Evolutionary conservation across 2,888 invertebrate species (phyloP), one percentile per base, ranked within the genome.

Genomic region (Meiosimyza decipiens): DNA sequence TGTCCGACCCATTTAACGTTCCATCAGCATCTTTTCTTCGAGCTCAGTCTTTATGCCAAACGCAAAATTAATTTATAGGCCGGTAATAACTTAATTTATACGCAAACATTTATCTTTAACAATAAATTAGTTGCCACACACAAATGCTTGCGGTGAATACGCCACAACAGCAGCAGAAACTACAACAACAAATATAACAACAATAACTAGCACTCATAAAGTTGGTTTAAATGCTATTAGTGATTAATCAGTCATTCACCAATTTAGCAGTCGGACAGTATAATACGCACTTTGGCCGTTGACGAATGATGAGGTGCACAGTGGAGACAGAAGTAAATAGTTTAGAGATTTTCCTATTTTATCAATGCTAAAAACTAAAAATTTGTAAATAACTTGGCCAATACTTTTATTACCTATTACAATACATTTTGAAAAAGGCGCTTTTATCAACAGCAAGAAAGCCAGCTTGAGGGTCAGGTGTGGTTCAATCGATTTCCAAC

Each of bases 81-180:
- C 18, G 62, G 62, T 62, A 62, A 40, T 70, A 62, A 70, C 62
- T 70, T 70, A n/a, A 70, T 70, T 70, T n/a, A 62, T 62, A 40
- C 15, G 62, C 51, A 33, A 16, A 62, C 52, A 55, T 70, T 52
- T 62, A 70, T 70, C 54, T 62, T 18, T 70, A 40, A 16, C 47
- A 51, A 62, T 70, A 70, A 70, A 70, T 60, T 70, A 62, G 60
- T 28, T 40, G 33, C 16, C 40, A 59, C 52, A 51, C 57, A 40
- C 40, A 60, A 70, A 60, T 62, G 62, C 70, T 52, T 70, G 40
- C 52, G 62, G 70, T 40, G 50, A 40, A 62, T 52, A n/a, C 49
- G 52, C 15, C 33, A 47, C 15, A 28, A 16, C 62, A 40, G n/a
- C 11, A 33, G 16, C 18, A 69, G 47, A 33, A 62, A 18, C 16